Conservation (phyloP, 2,113 vertebrate species). For the Mesembrinibis cayennensis region DNA sequence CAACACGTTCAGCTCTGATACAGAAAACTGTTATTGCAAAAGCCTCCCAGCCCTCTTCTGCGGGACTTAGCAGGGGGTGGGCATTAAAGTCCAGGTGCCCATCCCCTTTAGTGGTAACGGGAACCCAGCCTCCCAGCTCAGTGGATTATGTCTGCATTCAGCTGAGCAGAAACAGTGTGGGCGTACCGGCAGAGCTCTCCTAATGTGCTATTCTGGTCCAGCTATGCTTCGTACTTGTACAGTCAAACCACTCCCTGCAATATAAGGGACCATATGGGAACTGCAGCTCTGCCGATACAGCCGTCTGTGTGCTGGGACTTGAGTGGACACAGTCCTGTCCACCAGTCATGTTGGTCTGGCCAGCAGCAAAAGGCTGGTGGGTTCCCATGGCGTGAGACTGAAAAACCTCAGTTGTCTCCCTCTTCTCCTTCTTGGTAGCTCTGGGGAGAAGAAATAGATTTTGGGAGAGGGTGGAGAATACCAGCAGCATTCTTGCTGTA, state of each 20-base stretch:
- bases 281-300: neutral
- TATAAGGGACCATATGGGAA: neutral
- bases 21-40: neutral
- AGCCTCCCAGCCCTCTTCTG: neutral
- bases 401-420: neutral
- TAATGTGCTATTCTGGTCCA: neutral
- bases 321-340: neutral
- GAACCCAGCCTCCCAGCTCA: neutral
- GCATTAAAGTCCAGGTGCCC: neutral
- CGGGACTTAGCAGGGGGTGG: neutral
- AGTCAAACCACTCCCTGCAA: neutral
- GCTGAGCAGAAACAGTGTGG: neutral
- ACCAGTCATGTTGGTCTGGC: rapidly evolving
- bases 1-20: neutral
- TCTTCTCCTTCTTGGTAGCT: neutral
- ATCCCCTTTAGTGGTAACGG: neutral
- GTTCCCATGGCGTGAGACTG: neutral
- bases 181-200: neutral
- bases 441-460: neutral
- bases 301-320: neutral
- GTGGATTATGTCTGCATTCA: neutral
- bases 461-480: neutral
- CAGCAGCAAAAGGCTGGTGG: neutral
- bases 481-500: neutral
- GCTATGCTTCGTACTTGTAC: neutral